These are phyloP conservation scores for Paramuricea clavata DNA, from an alignment of 92 coral and sea anemone species.

Conservation along the genomic window DNA sequence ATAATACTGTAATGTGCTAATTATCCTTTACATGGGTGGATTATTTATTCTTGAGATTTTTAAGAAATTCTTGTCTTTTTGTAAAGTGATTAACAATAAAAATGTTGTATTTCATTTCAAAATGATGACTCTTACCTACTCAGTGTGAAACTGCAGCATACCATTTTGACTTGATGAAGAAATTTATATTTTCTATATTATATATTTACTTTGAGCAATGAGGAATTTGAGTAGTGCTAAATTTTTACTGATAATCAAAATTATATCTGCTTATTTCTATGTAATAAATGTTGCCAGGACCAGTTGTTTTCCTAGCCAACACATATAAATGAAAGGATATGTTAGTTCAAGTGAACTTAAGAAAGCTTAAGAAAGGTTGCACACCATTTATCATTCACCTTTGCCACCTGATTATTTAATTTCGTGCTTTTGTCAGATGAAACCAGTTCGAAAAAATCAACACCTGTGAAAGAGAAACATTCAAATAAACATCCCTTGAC, in stretches of 20 bases:
- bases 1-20: no score
- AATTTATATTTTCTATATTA: no score
- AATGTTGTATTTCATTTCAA: no score
- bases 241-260: no score
- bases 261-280: no score
- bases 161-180: neutral
- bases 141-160: neutral
- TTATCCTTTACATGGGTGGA: no score
- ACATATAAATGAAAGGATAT: no score
- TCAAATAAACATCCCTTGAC: constrained; percentile 10
- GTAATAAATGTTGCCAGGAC: no score
- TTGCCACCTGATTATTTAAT: neutral
- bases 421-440: neutral
- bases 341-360: neutral
- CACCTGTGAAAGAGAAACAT: neutral
- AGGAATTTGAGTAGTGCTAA: no score
- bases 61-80: neutral
- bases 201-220: neutral
- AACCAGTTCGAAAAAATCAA: neutral
- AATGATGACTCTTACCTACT: neutral
- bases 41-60: neutral
- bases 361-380: neutral
- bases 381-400: neutral
- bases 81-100: no score
- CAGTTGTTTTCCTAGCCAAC: no score